phyloP scores from a whole-genome alignment of 1,140 invertebrate species.

The Hyles vespertilio region DNA sequence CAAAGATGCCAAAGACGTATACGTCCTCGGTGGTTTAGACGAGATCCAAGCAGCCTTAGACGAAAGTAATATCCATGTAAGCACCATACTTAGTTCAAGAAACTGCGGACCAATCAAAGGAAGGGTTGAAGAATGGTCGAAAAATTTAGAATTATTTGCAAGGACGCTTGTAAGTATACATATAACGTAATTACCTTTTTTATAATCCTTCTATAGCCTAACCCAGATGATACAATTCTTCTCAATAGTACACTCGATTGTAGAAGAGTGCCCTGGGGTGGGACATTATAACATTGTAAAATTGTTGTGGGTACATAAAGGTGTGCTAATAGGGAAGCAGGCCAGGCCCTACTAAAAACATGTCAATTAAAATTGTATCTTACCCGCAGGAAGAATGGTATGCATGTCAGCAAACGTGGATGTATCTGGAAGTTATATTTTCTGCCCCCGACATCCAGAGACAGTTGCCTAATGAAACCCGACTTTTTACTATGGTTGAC shows the following conservation, averaged over 20 bases:
- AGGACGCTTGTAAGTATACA: constrained; percentile 80
- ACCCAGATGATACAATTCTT: no score
- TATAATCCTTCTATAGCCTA: no score
- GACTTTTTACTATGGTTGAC: constrained; percentile 89
- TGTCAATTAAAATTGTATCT: no score
- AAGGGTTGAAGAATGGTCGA: constrained; percentile 87
- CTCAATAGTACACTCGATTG: no score
- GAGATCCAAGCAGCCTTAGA: constrained; percentile 89
- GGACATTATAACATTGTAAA: no score
- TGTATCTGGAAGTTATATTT: constrained; percentile 92
- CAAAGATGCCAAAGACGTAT: constrained; percentile 88
- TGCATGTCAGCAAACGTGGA: constrained; percentile 89
- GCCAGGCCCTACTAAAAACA: no score
- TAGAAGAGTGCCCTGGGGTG: no score
- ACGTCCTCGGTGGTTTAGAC: constrained; percentile 87
- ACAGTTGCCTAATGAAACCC: constrained; percentile 89
- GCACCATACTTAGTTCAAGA: constrained; percentile 88
- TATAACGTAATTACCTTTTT: no score
- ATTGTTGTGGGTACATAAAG: no score
- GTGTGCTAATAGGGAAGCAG: no score
- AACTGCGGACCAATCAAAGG: constrained; percentile 89
- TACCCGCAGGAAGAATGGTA: constrained; percentile 86
- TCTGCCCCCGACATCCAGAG: constrained; percentile 92
- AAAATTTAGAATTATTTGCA: constrained; percentile 83
- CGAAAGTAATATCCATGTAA: constrained; percentile 90